Conservation (phyloP, 2,888 invertebrate genomes). For the Cosmia pyralina region DNA sequence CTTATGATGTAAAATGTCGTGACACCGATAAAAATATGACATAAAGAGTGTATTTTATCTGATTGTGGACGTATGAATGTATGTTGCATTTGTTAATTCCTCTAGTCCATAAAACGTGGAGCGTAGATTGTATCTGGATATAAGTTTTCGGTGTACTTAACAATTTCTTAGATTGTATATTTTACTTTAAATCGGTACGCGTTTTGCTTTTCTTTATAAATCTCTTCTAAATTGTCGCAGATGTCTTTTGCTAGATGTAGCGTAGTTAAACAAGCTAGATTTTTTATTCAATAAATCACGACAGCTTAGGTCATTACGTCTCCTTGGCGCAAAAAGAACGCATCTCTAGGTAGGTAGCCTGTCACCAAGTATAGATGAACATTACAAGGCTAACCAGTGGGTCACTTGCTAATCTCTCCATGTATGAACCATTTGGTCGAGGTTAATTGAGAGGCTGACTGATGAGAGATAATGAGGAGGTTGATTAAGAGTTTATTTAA, state of each 20-base stretch:
- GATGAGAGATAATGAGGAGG: no score
- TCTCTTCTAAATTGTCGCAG: background rate
- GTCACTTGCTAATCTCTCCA: constrained; percentile 54
- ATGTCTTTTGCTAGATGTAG: background rate
- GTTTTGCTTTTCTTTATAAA: constrained; percentile 13
- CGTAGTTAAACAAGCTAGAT: constrained; percentile 9
- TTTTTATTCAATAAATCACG: constrained; percentile 40
- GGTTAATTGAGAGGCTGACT: constrained; percentile 35
- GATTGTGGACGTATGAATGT: constrained; percentile 52
- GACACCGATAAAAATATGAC: constrained; percentile 61
- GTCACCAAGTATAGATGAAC: constrained; percentile 53
- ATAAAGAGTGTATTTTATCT: constrained; percentile 59
- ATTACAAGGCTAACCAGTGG: constrained; percentile 44
- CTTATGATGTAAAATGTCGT: constrained; percentile 64
- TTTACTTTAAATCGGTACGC: background rate
- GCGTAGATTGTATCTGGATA: constrained; percentile 45
- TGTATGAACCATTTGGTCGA: constrained; percentile 55
- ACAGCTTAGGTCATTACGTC: constrained; percentile 45
- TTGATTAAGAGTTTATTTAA: no score
- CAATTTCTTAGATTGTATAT: constrained; percentile 27
- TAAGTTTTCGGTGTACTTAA: constrained; percentile 34
- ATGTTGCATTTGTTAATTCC: constrained; percentile 56
- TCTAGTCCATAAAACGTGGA: constrained; percentile 51
- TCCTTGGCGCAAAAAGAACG: constrained; percentile 44
- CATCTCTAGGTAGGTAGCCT: constrained; percentile 48